Evolutionary conservation across 2,888 invertebrate genomes (phyloP).

Genomic region (Nomada lathburiana): DNA sequence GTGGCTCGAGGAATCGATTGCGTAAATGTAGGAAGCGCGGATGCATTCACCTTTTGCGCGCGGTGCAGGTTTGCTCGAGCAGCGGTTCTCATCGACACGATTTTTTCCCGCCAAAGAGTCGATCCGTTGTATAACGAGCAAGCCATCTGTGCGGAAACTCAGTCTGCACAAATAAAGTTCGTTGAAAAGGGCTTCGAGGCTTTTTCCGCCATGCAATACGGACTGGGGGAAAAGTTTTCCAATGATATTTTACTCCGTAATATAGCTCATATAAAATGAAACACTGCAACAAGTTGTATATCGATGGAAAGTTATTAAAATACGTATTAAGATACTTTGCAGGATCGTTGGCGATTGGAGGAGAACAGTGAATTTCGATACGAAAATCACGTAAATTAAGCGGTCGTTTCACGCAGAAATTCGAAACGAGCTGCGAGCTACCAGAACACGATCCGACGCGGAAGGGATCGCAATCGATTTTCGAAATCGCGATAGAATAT

Average conservation of each 20-base stretch:
- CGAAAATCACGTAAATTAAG: neutral
- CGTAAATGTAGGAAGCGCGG: slow-evolving; percentile 82
- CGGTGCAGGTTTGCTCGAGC: slow-evolving; percentile 76
- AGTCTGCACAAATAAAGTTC: too few species aligned
- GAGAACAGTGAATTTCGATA: slow-evolving; percentile 12
- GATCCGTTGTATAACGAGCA: neutral
- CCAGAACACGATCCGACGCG: slow-evolving; percentile 36
- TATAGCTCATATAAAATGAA: too few species aligned
- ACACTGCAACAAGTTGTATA: too few species aligned
- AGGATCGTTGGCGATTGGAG: neutral
- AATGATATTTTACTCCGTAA: too few species aligned
- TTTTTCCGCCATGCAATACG: too few species aligned
- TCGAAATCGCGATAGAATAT: slow-evolving; percentile 23
- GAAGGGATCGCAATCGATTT: slow-evolving; percentile 32
- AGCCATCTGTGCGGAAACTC: too few species aligned
- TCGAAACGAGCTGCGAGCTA: slow-evolving; percentile 25
- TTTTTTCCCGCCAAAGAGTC: neutral
- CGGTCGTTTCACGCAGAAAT: slow-evolving; percentile 17
- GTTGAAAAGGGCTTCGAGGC: too few species aligned
- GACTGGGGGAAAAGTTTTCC: too few species aligned
- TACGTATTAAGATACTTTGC: neutral
- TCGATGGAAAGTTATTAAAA: too few species aligned
- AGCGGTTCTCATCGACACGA: slow-evolving; percentile 73
- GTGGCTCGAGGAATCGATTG: slow-evolving; percentile 76
- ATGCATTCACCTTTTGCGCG: slow-evolving; percentile 82